Percentiles rank a stretch among this genome's conserved stretches.
phyloP scores from a whole-genome alignment of 1,140 invertebrate genomes.

The Zaprionus tsacasi region DNA sequence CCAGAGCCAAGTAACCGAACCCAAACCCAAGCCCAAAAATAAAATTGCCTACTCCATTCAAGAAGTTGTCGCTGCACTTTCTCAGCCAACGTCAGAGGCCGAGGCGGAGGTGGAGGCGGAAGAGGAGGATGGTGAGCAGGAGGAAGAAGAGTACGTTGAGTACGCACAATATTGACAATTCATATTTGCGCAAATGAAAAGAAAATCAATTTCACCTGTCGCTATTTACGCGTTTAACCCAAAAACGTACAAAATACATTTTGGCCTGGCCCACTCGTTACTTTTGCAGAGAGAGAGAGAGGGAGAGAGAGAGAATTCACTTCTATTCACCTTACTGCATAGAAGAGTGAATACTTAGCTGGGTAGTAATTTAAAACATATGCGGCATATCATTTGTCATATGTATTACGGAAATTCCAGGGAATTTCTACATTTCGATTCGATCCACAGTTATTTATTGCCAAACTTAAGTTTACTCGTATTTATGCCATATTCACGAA shows the following conservation, averaged over 20 bases:
- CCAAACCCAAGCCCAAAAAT: constrained; percentile 29
- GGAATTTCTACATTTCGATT: neutral
- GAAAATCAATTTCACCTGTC: constrained; percentile 84
- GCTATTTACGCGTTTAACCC: constrained; percentile 80
- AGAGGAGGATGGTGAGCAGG: neutral
- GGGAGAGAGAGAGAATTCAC: neutral
- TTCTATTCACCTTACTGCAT: neutral
- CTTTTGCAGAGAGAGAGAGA: constrained; percentile 15
- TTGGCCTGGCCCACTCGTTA: constrained; percentile 23
- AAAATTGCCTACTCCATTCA: constrained; percentile 52
- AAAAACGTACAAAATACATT: constrained; percentile 57
- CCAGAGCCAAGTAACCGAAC: constrained; percentile 1
- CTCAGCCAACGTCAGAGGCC: constrained; percentile 48
- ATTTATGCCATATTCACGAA: constrained; percentile 24
- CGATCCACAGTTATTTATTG: constrained; percentile 16
- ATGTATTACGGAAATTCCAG: neutral
- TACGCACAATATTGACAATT: constrained; percentile 83
- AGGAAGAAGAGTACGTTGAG: neutral
- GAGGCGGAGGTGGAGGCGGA: neutral
- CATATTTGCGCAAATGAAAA: constrained; percentile 84
- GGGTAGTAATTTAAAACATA: neutral
- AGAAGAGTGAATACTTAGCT: constrained; percentile 10
- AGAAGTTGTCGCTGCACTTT: constrained; percentile 69
- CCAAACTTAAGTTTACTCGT: constrained; percentile 25
- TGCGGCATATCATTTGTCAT: neutral